Conservation (phyloP, 2,797 vertebrate species). For the Ctenosaura bakeri region DNA sequence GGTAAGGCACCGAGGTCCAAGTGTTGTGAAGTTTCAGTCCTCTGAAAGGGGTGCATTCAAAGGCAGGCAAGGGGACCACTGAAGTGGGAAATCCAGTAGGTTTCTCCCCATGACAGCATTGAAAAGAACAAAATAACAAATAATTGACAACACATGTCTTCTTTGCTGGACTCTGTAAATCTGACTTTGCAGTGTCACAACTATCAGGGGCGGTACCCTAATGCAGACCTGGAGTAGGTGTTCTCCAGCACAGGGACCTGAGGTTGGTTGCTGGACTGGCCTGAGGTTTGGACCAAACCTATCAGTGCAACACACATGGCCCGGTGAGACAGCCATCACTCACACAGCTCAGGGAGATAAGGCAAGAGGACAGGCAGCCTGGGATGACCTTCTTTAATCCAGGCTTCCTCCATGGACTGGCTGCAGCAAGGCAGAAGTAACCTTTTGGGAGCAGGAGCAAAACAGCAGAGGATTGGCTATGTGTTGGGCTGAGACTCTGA, state of each 20-base stretch:
- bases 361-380: constrained; percentile 25
- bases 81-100: background rate
- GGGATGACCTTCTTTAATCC: background rate
- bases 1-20: background rate
- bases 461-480: constrained; percentile 11
- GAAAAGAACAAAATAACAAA: background rate
- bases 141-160: background rate
- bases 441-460: fast-evolving
- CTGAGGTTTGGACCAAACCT: too few species aligned
- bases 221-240: background rate
- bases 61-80: background rate
- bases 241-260: background rate
- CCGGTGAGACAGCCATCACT: too few species aligned
- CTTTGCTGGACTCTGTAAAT: background rate
- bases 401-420: background rate
- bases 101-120: background rate
- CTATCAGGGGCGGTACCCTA: background rate
- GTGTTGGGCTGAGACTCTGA: background rate
- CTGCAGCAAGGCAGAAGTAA: background rate
- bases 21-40: background rate
- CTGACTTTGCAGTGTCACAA: background rate
- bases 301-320: too few species aligned
- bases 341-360: background rate
- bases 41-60: background rate
- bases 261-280: background rate